Conservation (phyloP, 2,797 vertebrate species). For the Emydoidea blandingii region DNA sequence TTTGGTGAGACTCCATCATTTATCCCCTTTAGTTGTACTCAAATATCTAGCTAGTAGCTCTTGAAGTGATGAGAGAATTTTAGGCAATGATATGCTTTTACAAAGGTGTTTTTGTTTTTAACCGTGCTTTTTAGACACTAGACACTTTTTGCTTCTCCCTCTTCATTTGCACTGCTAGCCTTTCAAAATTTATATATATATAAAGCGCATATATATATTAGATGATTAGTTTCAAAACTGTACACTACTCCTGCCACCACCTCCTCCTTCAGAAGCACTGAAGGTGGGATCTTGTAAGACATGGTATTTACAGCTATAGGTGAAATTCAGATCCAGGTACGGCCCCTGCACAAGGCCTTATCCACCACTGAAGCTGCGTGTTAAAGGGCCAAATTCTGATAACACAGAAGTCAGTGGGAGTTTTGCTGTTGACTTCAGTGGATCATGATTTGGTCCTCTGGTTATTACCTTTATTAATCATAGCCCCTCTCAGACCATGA, state of each 20-base stretch:
- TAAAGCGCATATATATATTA: slow-evolving; percentile 23
- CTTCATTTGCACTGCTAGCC: slow-evolving; percentile 67
- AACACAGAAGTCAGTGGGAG: not conserved
- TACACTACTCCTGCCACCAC: slow-evolving; percentile 5
- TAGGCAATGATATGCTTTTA: slow-evolving; percentile 44
- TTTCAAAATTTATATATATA: slow-evolving; percentile 57
- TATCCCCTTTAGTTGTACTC: slow-evolving; percentile 56
- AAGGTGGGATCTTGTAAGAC: not conserved
- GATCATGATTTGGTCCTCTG: not conserved
- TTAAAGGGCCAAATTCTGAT: not conserved
- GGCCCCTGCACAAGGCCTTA: not conserved
- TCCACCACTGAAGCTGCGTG: not conserved
- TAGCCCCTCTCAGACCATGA: not conserved
- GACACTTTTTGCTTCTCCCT: slow-evolving; percentile 75
- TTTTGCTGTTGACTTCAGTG: not conserved
- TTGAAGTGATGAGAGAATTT: slow-evolving; percentile 26
- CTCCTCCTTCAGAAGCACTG: not conserved
- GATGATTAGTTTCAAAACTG: slow-evolving; percentile 50
- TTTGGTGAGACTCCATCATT: slow-evolving; percentile 72
- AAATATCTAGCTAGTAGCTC: slow-evolving; percentile 60
- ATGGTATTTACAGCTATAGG: not conserved
- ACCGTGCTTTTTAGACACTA: slow-evolving; percentile 30
- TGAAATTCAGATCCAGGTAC: not conserved
- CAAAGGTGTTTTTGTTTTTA: slow-evolving; percentile 67
- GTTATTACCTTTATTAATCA: not conserved